Evolutionary conservation across 2,888 invertebrate genomes (phyloP).

Genomic region (Hypercompe scribonia): DNA sequence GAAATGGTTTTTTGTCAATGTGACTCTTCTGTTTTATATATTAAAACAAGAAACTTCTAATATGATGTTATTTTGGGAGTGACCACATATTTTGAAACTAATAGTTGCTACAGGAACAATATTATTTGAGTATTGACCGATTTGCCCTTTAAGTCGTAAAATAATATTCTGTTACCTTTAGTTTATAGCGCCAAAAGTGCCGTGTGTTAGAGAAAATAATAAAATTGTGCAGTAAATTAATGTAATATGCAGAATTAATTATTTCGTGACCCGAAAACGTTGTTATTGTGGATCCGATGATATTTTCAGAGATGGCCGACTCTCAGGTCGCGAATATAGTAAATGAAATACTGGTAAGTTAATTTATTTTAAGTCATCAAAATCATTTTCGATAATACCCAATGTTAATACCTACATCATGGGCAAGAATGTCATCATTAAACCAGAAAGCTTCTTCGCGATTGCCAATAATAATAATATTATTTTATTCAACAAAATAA

Average conservation of each 20-base stretch:
- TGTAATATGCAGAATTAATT: slow-evolving; percentile 2
- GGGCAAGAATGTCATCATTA: background rate
- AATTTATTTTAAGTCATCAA: background rate
- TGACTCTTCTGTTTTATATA: background rate
- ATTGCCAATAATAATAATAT: too few relatives aligned
- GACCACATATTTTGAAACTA: background rate
- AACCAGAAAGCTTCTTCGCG: too few relatives aligned
- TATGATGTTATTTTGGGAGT: background rate
- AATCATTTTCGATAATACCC: background rate
- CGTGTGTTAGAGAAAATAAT: slow-evolving; percentile 4
- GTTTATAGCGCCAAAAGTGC: background rate
- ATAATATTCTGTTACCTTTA: background rate
- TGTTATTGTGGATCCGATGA: slow-evolving; percentile 17
- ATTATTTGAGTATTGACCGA: background rate
- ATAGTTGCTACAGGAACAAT: background rate
- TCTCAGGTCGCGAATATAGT: slow-evolving; percentile 88
- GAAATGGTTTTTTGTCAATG: background rate
- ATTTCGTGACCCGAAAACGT: background rate
- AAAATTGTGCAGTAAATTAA: background rate
- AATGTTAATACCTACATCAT: background rate
- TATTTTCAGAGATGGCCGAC: slow-evolving; percentile 84
- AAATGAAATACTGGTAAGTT: slow-evolving; percentile 89
- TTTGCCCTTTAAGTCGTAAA: background rate
- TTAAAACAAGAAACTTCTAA: background rate
- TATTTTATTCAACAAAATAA: background rate